Conservation (phyloP, 2,888 invertebrate genomes). For the Bellardia pandia region DNA sequence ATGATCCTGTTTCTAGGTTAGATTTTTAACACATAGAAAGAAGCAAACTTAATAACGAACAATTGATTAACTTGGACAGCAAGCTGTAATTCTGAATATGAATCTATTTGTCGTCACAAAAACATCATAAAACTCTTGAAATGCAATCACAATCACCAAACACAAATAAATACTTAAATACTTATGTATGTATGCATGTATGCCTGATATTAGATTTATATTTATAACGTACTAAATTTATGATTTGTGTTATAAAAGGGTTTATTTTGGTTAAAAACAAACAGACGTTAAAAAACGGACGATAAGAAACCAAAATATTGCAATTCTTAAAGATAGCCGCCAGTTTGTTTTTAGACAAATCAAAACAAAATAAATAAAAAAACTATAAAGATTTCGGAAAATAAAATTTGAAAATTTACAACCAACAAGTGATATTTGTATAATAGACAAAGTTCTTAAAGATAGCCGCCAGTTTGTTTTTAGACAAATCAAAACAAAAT, state of each 20-base stretch:
- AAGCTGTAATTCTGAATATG: no score
- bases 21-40: no score
- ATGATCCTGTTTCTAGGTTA: no score
- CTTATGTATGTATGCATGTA: neutral
- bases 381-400: neutral
- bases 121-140: neutral
- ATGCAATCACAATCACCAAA: neutral
- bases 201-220: neutral
- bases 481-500: neutral
- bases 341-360: neutral
- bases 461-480: neutral
- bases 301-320: slow-evolving; percentile 9
- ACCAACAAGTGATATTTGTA: slow-evolving; percentile 1
- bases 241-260: slow-evolving; percentile 17
- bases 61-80: no score
- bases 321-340: slow-evolving; percentile 2
- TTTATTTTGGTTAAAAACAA: slow-evolving; percentile 21
- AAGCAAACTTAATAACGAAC: no score
- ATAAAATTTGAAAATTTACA: slow-evolving; percentile 27
- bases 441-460: slow-evolving; percentile 6
- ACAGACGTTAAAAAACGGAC: neutral
- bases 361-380: neutral
- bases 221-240: slow-evolving; percentile 20
- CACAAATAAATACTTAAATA: neutral
- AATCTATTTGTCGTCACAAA: no score